phyloP scores from a whole-genome alignment of 2,888 invertebrate genomes.

The Stenodera caucasica region DNA sequence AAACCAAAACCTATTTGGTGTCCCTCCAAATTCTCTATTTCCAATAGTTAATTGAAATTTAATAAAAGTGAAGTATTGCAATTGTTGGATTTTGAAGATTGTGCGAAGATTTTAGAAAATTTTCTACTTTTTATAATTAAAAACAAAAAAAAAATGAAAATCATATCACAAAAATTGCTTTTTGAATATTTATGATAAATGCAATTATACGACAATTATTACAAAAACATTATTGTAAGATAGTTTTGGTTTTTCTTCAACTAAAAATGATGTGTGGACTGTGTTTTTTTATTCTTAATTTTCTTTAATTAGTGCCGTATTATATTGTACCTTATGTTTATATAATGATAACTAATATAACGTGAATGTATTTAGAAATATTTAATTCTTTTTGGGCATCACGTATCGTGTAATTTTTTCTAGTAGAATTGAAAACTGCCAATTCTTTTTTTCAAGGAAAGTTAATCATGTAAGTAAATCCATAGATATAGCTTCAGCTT shows the following conservation, averaged over 20 bases:
- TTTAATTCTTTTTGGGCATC: conserved; percentile 14
- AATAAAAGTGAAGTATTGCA: conserved; percentile 13
- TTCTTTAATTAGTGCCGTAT: conserved; percentile 8
- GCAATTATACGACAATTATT: no score
- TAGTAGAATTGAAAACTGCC: not conserved
- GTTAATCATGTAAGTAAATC: conserved; percentile 33
- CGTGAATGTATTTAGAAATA: conserved; percentile 15
- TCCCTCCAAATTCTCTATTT: conserved; percentile 8
- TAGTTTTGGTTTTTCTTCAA: not conserved
- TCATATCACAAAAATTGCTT: conserved; percentile 19
- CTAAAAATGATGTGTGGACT: not conserved
- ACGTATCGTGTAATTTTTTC: conserved; percentile 6
- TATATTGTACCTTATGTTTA: conserved; percentile 12
- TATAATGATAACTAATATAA: conserved; percentile 9
- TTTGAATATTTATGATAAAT: conserved; percentile 9
- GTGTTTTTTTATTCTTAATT: conserved; percentile 1
- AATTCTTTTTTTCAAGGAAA: conserved; percentile 9
- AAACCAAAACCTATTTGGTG: not conserved
- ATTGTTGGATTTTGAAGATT: conserved; percentile 15
- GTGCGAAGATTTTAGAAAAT: conserved; percentile 11
- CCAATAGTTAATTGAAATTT: not conserved
- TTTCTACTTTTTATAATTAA: conserved; percentile 22
- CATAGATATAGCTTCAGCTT: conserved; percentile 34
- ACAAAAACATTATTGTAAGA: not conserved
- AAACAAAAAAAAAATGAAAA: conserved; percentile 9